Evolutionary conservation across 2,888 invertebrate species (phyloP), one percentile per base, ranked within the genome.

Genomic region (Limnephilus rhombicus): DNA sequence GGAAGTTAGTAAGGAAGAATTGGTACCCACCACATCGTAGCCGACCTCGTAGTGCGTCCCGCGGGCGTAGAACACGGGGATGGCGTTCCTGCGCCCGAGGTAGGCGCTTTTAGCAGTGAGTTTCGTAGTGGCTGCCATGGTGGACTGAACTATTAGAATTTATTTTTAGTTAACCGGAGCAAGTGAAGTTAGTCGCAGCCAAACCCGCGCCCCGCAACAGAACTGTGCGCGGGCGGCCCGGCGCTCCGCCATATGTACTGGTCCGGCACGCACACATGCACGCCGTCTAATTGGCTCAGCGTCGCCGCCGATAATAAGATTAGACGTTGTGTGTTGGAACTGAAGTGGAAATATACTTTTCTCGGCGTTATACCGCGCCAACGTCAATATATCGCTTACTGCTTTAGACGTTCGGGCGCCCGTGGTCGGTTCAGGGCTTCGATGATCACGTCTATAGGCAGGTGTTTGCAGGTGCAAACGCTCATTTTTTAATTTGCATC

Each of bases 21-120:
- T 37, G 80, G 80, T 94, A 96, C 98, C 97, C 95, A 98, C 98
- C 96, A 98, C 97, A 96, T 98, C 98, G 94, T 96, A 98, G 93
- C 98, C 98, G 90, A 98, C 98, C 94, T 98, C 98, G 94, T 98
- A 98, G 95, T 98, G 98, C 0, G 97, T 98, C 91, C 98, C 98
- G 93, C 97, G 96, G 1, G 98, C 97, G 95, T 98, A 97, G 89
- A 98, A 95, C 34, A 98, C 97, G 0, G 98, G 98, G 92, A 98
- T 97, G 12, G 96, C 97, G 94, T 97, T 97, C 92, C 98, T 95
- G 93, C 97, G 95, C 7, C 95, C 95, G 92, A 95, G 94, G 90
- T 94, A 94, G 18, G 53, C 53, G 68, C n/a, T 24, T 68, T 68
- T 68, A n/a, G 24, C 68, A 24, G 9, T 7, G 24, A n/a, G 9